Evolutionary conservation across 2,113 vertebrate genomes (phyloP).

Genomic region (Tylochromis polylepis): DNA sequence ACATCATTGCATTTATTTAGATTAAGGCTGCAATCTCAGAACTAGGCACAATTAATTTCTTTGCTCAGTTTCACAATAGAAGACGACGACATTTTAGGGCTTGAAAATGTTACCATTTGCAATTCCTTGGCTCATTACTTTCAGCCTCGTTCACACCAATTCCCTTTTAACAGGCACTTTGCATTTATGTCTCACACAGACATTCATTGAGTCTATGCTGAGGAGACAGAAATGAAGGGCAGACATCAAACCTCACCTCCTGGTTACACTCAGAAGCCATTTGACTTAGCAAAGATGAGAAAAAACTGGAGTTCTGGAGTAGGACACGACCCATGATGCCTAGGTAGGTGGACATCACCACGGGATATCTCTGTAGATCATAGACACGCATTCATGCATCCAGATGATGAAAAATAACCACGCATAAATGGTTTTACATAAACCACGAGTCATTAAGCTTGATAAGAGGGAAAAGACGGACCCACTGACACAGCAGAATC

Average conservation of each 20-base stretch:
- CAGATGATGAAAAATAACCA: neutral
- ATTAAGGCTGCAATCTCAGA: neutral
- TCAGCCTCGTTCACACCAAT: conserved; percentile 17
- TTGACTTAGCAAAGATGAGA: conserved; percentile 88
- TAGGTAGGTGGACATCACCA: conserved; percentile 95
- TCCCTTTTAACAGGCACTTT: conserved; percentile 34
- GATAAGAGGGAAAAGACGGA: neutral
- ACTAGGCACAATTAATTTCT: neutral
- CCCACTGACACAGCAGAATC: conserved; percentile 12
- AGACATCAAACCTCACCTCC: conserved; percentile 76
- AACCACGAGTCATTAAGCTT: neutral
- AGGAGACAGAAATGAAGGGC: conserved; percentile 37
- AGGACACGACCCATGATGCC: conserved; percentile 90
- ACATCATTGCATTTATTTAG: neutral
- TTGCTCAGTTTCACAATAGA: neutral
- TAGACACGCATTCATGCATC: neutral
- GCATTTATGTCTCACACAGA: neutral
- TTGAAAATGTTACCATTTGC: conserved; percentile 7
- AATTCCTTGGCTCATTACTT: conserved; percentile 46
- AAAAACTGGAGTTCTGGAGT: conserved; percentile 89
- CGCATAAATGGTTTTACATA: neutral
- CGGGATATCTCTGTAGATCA: conserved; percentile 85
- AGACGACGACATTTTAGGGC: neutral
- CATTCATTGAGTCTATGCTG: conserved; percentile 8
- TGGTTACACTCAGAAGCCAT: conserved; percentile 86